A percentile compares a stretch with the other conserved stretches of the same genome.
phyloP scores from a whole-genome alignment of 64 coral and sea anemone genomes.

The Porites australiensis region DNA sequence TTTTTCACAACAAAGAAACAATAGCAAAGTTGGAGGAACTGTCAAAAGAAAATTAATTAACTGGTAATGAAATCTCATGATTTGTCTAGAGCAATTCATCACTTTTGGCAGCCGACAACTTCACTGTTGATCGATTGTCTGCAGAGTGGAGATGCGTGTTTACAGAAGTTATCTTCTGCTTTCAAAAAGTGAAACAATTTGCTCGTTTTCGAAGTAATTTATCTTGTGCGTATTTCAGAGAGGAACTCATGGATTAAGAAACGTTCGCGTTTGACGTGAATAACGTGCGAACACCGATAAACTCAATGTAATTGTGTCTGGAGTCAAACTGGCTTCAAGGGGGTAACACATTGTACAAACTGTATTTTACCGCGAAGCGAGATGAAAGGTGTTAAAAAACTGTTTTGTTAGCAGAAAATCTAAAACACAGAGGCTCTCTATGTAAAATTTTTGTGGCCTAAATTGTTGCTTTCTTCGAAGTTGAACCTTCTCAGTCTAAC shows the following conservation, averaged over 20 bases:
- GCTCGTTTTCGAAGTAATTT: conserved; percentile 27
- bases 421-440: neutral
- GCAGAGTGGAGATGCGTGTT: conserved; percentile 15
- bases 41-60: conserved; percentile 62
- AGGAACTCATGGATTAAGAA: neutral
- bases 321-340: neutral
- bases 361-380: neutral
- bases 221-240: conserved; percentile 18
- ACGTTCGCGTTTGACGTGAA: neutral
- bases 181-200: conserved; percentile 12
- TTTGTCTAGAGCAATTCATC: conserved; percentile 13
- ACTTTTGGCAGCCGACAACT: conserved; percentile 40
- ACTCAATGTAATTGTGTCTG: neutral
- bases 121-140: conserved; percentile 13
- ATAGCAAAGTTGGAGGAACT: neutral
- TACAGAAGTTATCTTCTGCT: neutral
- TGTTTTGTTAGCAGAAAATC: neutral
- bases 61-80: conserved; percentile 54
- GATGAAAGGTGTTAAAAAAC: neutral
- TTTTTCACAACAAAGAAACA: neutral
- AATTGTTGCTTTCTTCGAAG: too few species aligned
- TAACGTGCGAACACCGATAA: conserved; percentile 3
- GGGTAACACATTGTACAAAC: neutral
- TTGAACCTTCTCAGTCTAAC: too few species aligned
- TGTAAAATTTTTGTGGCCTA: too few species aligned